Conservation (phyloP, 1,140 invertebrate species). For the Ceratina australensis region DNA sequence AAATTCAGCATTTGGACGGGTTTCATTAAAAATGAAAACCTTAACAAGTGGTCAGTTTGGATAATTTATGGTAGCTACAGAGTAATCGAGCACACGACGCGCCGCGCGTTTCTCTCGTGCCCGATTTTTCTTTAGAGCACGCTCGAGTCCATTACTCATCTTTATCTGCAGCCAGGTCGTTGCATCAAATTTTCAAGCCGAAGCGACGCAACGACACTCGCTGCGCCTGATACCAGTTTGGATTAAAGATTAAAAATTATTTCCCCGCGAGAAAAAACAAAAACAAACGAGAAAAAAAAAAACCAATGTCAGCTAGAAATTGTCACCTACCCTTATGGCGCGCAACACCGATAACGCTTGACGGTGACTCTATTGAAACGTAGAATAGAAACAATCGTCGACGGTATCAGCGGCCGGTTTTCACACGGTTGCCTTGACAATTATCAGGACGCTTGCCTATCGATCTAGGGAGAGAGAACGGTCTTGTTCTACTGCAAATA, state of each 20-base stretch:
- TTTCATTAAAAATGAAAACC: too few relatives aligned
- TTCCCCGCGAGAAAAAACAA: background rate
- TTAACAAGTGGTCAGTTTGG: too few relatives aligned
- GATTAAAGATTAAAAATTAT: background rate
- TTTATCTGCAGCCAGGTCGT: background rate
- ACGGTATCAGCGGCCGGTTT: constrained; percentile 36
- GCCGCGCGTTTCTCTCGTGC: background rate
- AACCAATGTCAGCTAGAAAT: too few relatives aligned
- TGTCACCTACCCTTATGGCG: too few relatives aligned
- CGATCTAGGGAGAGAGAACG: constrained; percentile 28
- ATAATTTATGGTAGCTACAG: too few relatives aligned
- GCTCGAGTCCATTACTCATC: background rate
- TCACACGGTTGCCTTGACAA: constrained; percentile 45
- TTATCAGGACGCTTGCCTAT: constrained; percentile 46
- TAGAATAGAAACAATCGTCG: constrained; percentile 3
- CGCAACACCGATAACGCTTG: too few relatives aligned
- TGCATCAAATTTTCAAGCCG: constrained; percentile 5
- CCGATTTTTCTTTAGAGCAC: constrained; percentile 15
- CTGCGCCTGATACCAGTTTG: background rate
- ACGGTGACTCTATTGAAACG: background rate
- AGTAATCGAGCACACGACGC: background rate
- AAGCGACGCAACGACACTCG: background rate
- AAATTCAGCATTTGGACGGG: too few relatives aligned
- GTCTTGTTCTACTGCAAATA: constrained; percentile 33
- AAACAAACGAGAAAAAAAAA: too few relatives aligned